A percentile compares a stretch with the other conserved stretches of the same genome.
These are phyloP conservation scores for Chionoecetes opilio DNA, from an alignment of 1,140 invertebrate genomes.

Conservation along the genomic window DNA sequence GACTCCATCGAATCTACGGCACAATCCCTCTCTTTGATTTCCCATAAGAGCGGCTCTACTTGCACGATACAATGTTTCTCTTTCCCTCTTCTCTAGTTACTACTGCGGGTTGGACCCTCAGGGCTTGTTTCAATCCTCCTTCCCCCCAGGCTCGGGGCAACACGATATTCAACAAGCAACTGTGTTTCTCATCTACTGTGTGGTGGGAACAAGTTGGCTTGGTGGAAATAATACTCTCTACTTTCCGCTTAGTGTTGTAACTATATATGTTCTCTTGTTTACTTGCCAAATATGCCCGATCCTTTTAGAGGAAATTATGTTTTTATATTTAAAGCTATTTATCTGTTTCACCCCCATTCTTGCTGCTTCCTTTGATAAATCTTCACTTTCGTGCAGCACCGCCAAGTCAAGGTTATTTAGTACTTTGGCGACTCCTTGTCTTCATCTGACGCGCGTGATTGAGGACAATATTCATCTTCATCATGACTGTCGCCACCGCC, in stretches of 20 bases:
- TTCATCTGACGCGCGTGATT: neutral
- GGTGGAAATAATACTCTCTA: neutral
- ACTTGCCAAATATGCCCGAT: neutral
- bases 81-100: conserved; percentile 19
- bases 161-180: conserved; percentile 9
- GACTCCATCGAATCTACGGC: neutral
- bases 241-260: neutral
- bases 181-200: conserved; percentile 5
- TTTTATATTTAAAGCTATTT: conserved; percentile 20
- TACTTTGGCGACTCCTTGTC: neutral
- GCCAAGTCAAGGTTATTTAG: conserved; percentile 8
- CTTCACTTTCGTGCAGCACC: neutral
- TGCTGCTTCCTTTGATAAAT: conserved; percentile 29
- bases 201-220: neutral
- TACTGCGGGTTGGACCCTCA: conserved; percentile 9
- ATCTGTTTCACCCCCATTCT: conserved; percentile 27
- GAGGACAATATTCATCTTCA: neutral
- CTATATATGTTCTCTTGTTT: conserved; percentile 22
- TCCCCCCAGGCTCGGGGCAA: neutral
- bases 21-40: neutral
- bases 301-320: neutral
- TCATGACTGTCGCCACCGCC: neutral
- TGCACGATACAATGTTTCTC: neutral
- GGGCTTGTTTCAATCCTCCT: neutral
- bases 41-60: conserved; percentile 2